Conservation (phyloP, 2,888 invertebrate genomes). For the Acleris holmiana region DNA sequence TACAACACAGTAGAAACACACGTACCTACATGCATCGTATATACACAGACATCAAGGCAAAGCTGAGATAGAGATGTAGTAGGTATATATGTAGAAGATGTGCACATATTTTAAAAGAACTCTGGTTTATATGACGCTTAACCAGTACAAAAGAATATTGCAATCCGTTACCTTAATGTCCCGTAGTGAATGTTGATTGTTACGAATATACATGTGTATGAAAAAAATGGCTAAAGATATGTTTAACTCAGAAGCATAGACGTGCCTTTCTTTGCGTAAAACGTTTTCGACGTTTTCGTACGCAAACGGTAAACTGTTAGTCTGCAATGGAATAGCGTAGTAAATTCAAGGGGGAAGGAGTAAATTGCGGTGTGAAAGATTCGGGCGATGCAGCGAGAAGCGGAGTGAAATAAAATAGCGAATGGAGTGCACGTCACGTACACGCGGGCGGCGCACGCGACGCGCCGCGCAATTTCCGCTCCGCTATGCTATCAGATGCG, state of each 20-base stretch:
- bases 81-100: too few relatives aligned
- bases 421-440: conserved; percentile 71
- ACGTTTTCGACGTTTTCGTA: conserved; percentile 8
- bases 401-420: conserved; percentile 69
- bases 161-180: too few relatives aligned
- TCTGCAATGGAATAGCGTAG: conserved; percentile 36
- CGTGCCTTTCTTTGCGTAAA: conserved; percentile 3
- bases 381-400: conserved; percentile 57
- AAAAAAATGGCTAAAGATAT: background rate
- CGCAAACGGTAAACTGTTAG: conserved; percentile 16
- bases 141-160: too few relatives aligned
- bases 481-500: conserved; percentile 67
- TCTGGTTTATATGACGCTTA: too few relatives aligned
- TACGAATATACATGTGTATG: background rate
- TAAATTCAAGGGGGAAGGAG: conserved; percentile 43
- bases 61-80: conserved; percentile 50
- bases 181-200: too few relatives aligned
- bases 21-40: conserved; percentile 46
- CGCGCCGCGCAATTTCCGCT: conserved; percentile 79
- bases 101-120: background rate
- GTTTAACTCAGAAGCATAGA: background rate
- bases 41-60: conserved; percentile 45
- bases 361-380: conserved; percentile 54
- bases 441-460: conserved; percentile 77
- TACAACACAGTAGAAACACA: conserved; percentile 52